These are phyloP conservation scores for Cetoscarus ocellatus DNA, from an alignment of 2,797 vertebrate genomes.

Conservation along the genomic window DNA sequence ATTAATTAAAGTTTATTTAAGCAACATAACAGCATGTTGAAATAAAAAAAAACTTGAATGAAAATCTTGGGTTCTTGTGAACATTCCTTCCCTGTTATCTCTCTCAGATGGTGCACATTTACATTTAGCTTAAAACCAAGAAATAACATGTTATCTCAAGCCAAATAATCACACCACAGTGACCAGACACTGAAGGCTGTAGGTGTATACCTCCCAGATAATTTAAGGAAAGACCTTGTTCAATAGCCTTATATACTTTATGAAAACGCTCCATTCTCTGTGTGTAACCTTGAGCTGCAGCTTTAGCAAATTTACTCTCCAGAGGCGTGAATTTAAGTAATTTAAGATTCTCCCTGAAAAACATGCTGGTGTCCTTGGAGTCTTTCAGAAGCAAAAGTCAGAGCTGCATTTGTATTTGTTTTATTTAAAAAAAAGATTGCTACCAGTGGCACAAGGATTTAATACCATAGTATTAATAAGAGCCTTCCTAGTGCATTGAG, in stretches of 20 bases:
- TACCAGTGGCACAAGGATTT: too few relatives aligned
- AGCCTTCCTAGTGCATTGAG: too few relatives aligned
- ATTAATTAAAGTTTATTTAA: background rate
- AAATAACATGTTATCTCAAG: conserved; percentile 49
- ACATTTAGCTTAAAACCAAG: conserved; percentile 25
- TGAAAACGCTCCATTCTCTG: conserved; percentile 50
- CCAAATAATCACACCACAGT: conserved; percentile 6
- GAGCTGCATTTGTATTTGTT: conserved; percentile 25
- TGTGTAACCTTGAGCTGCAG: conserved; percentile 50
- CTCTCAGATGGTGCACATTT: background rate
- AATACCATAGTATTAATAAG: too few relatives aligned
- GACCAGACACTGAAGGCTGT: conserved; percentile 33
- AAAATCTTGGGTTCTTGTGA: background rate
- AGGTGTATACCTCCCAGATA: conserved; percentile 15
- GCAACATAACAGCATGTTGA: background rate
- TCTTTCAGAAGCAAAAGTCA: conserved; percentile 18
- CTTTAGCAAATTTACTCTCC: conserved; percentile 26
- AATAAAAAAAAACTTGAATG: background rate
- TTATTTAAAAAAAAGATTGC: background rate
- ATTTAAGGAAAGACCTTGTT: conserved; percentile 51
- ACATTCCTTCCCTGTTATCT: background rate
- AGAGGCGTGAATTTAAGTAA: conserved; percentile 11
- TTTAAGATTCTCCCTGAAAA: conserved; percentile 15
- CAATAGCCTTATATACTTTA: conserved; percentile 16
- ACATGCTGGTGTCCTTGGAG: conserved; percentile 29